Conservation (phyloP, 2,888 invertebrate species). For the Drosophila rubida region DNA sequence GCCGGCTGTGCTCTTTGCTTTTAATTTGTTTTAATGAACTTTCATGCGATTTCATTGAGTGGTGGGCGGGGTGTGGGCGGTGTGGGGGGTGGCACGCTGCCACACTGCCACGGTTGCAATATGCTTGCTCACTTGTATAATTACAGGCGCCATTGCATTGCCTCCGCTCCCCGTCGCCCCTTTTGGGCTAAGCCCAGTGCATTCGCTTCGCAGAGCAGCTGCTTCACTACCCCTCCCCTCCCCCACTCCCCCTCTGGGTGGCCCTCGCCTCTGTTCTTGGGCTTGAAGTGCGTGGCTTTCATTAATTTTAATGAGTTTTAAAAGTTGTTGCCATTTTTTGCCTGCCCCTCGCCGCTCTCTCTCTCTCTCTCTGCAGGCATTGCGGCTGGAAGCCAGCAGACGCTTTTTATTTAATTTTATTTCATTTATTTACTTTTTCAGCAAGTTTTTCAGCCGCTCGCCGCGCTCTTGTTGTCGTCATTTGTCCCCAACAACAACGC, state of each 20-base stretch:
- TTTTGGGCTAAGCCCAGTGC: neutral
- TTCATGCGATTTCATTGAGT: constrained; percentile 69
- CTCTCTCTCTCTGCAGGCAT: neutral
- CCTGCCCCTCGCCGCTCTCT: no score
- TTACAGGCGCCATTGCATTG: constrained; percentile 75
- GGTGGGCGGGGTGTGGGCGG: neutral
- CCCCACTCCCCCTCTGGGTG: no score
- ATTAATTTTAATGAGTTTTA: constrained; percentile 79
- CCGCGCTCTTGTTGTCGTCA: constrained; percentile 33
- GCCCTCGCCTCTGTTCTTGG: constrained; percentile 20
- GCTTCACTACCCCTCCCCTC: neutral
- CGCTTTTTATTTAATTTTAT: constrained; percentile 58
- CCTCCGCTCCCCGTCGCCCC: constrained; percentile 1
- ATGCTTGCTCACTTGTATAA: constrained; percentile 79
- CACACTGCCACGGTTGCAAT: constrained; percentile 59
- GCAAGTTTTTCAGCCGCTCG: constrained; percentile 31
- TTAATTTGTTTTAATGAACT: constrained; percentile 79
- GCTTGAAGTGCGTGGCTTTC: constrained; percentile 78
- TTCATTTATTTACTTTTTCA: constrained; percentile 58
- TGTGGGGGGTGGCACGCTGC: neutral
- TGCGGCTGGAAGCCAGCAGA: constrained; percentile 31
- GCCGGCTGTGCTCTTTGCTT: constrained; percentile 64
- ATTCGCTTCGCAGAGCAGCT: neutral
- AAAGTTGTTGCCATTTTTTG: constrained; percentile 73
- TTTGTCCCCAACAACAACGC: constrained; percentile 38